Evolutionary conservation across 2,888 invertebrate genomes (phyloP).

Genomic region (Andrena bucephala): DNA sequence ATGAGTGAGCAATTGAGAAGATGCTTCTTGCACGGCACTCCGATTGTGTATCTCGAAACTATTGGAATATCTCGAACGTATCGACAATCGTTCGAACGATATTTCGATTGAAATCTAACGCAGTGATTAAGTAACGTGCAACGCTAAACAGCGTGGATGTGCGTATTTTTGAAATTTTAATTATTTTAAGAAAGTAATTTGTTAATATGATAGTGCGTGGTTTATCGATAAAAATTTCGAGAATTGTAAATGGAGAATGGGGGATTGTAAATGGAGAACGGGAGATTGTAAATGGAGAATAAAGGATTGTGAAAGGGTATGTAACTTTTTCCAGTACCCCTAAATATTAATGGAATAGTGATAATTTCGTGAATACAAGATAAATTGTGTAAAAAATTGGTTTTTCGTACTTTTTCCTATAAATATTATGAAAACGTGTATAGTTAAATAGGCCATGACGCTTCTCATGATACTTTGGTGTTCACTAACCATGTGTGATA

Average conservation of each 20-base stretch:
- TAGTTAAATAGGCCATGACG: too few species aligned
- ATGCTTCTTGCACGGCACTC: neutral
- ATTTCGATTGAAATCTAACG: neutral
- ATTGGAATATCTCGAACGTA: neutral
- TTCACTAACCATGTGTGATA: too few species aligned
- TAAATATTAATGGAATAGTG: neutral
- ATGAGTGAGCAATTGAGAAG: neutral
- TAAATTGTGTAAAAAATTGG: too few species aligned
- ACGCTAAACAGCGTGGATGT: neutral
- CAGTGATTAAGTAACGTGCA: neutral
- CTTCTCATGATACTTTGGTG: too few species aligned
- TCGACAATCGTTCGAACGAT: neutral
- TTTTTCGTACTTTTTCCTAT: too few species aligned
- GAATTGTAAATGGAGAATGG: neutral
- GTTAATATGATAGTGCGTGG: neutral
- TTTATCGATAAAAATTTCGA: neutral
- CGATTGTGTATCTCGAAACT: neutral
- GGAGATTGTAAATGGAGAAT: neutral
- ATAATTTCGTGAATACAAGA: neutral
- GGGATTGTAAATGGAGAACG: neutral
- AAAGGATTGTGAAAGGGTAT: neutral
- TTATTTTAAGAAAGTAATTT: conserved; percentile 1
- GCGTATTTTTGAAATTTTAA: neutral
- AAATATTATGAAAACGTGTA: too few species aligned
- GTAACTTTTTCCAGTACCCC: neutral